These are phyloP conservation scores for Ornithoptera priamus DNA, from an alignment of 2,888 invertebrate species.

Conservation along the genomic window DNA sequence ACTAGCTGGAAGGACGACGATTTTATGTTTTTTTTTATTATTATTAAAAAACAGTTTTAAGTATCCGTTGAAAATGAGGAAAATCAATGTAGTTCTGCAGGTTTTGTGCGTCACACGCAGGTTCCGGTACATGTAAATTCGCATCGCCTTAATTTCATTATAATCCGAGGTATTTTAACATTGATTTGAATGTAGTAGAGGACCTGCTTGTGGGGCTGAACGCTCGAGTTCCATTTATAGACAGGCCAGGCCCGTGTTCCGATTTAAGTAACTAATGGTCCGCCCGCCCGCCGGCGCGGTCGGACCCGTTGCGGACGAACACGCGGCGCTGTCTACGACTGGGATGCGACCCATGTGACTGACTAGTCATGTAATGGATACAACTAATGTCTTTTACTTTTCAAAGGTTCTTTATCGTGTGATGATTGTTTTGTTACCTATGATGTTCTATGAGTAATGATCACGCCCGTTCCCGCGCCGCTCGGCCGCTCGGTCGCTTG, in stretches of 20 bases:
- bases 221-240: conserved; percentile 32
- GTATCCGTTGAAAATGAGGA: conserved; percentile 3
- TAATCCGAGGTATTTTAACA: too few relatives aligned
- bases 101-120: conserved; percentile 20
- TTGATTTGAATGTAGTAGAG: conserved; percentile 9
- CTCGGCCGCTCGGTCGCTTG: background rate
- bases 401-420: conserved; percentile 68
- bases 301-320: background rate
- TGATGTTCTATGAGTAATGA: conserved; percentile 53
- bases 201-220: conserved; percentile 33
- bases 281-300: background rate
- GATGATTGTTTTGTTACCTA: conserved; percentile 70
- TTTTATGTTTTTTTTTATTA: background rate
- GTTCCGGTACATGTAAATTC: conserved; percentile 6
- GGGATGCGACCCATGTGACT: conserved; percentile 18
- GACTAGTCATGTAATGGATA: conserved; percentile 39
- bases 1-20: conserved; percentile 25
- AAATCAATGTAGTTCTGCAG: conserved; percentile 17
- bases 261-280: conserved; percentile 5
- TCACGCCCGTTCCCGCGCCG: conserved; percentile 36
- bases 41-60: conserved; percentile 8
- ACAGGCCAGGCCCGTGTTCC: conserved; percentile 4
- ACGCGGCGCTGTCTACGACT: conserved; percentile 8
- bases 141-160: too few relatives aligned
- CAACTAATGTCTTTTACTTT: conserved; percentile 62